Percentiles rank a stretch among this genome's conserved stretches.
Conservation (phyloP, 2,888 invertebrate genomes). For the Epinotia ramella region DNA sequence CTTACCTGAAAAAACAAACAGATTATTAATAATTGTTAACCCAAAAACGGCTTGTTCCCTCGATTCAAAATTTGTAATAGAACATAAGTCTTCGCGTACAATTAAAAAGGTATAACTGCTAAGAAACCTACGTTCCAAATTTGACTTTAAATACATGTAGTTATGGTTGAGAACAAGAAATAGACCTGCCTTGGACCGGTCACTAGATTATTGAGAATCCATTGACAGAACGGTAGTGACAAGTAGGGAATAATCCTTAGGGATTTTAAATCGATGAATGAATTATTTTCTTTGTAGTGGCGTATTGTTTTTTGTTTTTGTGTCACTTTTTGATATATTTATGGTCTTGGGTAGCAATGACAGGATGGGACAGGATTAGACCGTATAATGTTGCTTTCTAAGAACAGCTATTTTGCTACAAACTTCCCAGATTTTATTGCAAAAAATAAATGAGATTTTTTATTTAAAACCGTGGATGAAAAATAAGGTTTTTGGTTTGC, state of each 20-base stretch:
- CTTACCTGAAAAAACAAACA: slow-evolving; percentile 40
- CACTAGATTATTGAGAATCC: neutral
- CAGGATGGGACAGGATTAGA: slow-evolving; percentile 52
- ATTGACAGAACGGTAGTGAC: slow-evolving; percentile 38
- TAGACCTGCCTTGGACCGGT: neutral
- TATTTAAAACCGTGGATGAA: neutral
- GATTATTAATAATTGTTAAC: slow-evolving; percentile 36
- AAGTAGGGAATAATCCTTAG: slow-evolving; percentile 36
- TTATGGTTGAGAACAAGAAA: neutral
- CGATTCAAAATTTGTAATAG: slow-evolving; percentile 24
- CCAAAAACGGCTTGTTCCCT: slow-evolving; percentile 12
- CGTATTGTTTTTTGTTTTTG: slow-evolving; percentile 25
- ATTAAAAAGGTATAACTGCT: neutral
- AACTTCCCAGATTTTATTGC: slow-evolving; percentile 7
- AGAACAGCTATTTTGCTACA: slow-evolving; percentile 34
- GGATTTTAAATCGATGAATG: slow-evolving; percentile 35
- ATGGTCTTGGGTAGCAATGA: slow-evolving; percentile 58
- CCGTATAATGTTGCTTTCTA: slow-evolving; percentile 32
- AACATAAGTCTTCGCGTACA: neutral
- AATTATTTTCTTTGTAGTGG: slow-evolving; percentile 21
- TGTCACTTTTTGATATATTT: slow-evolving; percentile 39
- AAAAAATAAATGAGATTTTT: neutral
- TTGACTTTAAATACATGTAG: neutral
- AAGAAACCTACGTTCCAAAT: neutral
- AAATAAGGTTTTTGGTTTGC: neutral